A percentile compares a stretch with the other conserved stretches of the same genome.
Conservation (phyloP, 2,797 vertebrate species). For the Cetoscarus ocellatus region DNA sequence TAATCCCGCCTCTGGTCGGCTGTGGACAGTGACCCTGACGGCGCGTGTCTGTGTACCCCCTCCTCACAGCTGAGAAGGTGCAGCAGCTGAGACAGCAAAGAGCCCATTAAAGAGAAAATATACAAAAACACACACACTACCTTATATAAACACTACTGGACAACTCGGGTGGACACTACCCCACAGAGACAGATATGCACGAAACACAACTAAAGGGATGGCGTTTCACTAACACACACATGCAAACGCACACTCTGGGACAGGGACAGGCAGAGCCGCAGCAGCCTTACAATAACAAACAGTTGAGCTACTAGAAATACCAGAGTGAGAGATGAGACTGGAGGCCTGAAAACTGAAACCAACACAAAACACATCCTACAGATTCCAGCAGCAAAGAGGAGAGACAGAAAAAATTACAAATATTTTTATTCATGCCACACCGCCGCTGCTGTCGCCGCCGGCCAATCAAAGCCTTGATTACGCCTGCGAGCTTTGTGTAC, state of each 20-base stretch:
- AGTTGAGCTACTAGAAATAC: constrained; percentile 81
- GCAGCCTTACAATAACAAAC: constrained; percentile 79
- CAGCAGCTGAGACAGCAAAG: constrained; percentile 77
- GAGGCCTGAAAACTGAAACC: constrained; percentile 68
- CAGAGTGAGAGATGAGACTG: constrained; percentile 57
- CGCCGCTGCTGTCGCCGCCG: not conserved
- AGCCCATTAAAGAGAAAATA: constrained; percentile 58
- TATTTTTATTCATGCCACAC: constrained; percentile 58
- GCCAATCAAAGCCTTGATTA: constrained; percentile 47
- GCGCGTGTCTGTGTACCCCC: constrained; percentile 72
- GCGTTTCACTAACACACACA: constrained; percentile 36
- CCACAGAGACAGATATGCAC: constrained; percentile 48
- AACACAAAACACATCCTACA: constrained; percentile 59
- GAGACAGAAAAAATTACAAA: constrained; percentile 52
- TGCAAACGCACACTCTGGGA: constrained; percentile 48
- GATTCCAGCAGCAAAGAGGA: constrained; percentile 58
- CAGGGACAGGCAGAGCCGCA: too few species aligned
- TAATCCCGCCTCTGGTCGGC: constrained; percentile 80
- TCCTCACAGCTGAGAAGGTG: constrained; percentile 71
- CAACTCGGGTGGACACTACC: constrained; percentile 53
- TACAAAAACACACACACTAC: constrained; percentile 20
- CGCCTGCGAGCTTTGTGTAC: not conserved
- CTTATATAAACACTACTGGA: constrained; percentile 26
- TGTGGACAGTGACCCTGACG: constrained; percentile 77
- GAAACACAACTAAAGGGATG: constrained; percentile 34